Percentiles rank a stretch among this genome's conserved stretches.
Conservation (phyloP, 2,888 invertebrate genomes). For the Cenopis cana region DNA sequence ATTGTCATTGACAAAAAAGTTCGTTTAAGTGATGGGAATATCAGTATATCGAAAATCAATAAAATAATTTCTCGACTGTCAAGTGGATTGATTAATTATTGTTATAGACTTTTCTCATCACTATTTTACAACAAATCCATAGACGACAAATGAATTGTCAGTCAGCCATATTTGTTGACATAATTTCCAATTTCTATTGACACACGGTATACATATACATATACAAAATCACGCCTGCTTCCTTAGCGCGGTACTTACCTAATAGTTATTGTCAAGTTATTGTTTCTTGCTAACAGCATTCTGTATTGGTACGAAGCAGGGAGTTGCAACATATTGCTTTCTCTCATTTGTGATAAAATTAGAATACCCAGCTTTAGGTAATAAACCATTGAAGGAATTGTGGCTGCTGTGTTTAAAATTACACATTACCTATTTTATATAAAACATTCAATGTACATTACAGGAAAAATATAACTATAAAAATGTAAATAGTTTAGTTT, state of each 20-base stretch:
- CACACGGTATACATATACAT: too few species aligned
- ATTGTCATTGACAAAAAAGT: too few species aligned
- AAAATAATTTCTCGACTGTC: too few species aligned
- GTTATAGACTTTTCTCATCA: too few species aligned
- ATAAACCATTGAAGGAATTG: background rate
- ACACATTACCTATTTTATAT: background rate
- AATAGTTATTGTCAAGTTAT: background rate
- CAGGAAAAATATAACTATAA: background rate
- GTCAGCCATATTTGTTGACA: too few species aligned
- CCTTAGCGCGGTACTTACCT: background rate
- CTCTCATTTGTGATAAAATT: background rate
- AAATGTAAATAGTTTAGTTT: background rate
- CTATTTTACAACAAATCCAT: too few species aligned
- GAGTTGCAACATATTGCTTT: background rate
- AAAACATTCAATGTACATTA: too few species aligned
- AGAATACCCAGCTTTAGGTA: background rate
- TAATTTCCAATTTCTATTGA: too few species aligned
- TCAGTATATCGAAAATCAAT: too few species aligned
- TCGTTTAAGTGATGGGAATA: too few species aligned
- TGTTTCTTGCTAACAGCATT: background rate
- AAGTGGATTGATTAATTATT: too few species aligned
- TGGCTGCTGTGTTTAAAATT: background rate
- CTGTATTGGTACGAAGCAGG: background rate
- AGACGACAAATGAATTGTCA: too few species aligned
- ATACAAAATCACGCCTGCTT: background rate